A percentile compares a stretch with the other conserved stretches of the same genome.
These are phyloP conservation scores for Tachyglossus aculeatus DNA, from an alignment of 2,797 vertebrate genomes.

Conservation along the genomic window DNA sequence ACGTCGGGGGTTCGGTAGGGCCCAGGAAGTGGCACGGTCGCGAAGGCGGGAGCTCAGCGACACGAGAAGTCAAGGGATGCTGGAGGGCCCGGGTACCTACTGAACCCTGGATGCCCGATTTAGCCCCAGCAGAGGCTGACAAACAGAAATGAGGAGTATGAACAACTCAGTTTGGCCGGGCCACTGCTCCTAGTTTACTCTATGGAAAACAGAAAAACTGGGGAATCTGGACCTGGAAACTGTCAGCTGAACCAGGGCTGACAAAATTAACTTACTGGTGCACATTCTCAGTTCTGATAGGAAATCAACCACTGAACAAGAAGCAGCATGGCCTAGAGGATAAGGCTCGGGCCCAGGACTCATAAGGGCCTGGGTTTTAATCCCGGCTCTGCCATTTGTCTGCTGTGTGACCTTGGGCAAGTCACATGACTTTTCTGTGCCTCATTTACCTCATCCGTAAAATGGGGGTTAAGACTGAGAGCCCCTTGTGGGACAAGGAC, in stretches of 20 bases:
- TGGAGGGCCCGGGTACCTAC: no score
- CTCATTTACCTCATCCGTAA: slow-evolving; percentile 6
- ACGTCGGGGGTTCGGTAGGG: no score
- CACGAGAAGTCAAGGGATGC: no score
- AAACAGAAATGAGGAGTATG: no score
- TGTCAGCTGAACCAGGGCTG: slow-evolving; percentile 60
- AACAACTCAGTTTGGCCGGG: not conserved
- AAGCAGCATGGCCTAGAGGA: not conserved
- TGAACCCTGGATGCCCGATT: no score
- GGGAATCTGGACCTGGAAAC: slow-evolving; percentile 52
- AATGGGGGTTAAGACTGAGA: no score
- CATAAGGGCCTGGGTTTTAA: not conserved
- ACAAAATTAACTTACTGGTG: slow-evolving; percentile 75
- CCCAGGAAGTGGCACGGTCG: no score
- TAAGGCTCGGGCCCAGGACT: no score
- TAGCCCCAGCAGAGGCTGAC: no score
- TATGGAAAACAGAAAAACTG: slow-evolving; percentile 48
- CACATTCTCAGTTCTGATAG: slow-evolving; percentile 61
- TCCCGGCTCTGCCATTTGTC: not conserved
- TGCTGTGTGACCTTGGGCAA: slow-evolving; percentile 9
- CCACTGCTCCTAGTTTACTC: slow-evolving; percentile 48
- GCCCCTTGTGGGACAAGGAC: no score
- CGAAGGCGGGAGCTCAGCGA: no score
- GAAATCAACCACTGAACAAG: slow-evolving; percentile 67
- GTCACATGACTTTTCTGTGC: not conserved